Evolutionary conservation across 2,797 vertebrate genomes (phyloP).

Genomic region (Anolis apletophallus): DNA sequence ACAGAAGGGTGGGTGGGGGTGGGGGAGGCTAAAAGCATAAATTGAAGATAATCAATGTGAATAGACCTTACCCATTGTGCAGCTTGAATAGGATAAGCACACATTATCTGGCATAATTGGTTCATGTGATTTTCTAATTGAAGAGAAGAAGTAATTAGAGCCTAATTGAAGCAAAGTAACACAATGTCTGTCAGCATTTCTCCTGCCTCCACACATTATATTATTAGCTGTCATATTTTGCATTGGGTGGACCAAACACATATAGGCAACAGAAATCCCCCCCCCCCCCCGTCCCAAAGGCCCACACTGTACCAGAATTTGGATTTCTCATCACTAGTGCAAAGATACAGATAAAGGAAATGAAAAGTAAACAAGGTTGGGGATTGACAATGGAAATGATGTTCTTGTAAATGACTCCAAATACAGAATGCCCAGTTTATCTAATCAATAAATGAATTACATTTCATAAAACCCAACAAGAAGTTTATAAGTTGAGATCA

Average conservation of each 20-base stretch:
- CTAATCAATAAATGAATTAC: slow-evolving; percentile 32
- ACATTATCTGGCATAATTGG: slow-evolving; percentile 77
- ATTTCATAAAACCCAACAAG: slow-evolving; percentile 39
- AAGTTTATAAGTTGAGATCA: slow-evolving; percentile 24
- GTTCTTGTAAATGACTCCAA: slow-evolving; percentile 18
- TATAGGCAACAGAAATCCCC: no score
- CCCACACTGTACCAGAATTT: slow-evolving; percentile 27
- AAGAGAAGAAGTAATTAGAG: slow-evolving; percentile 78
- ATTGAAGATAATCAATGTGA: slow-evolving; percentile 78
- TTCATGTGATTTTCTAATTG: slow-evolving; percentile 80
- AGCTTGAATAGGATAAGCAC: slow-evolving; percentile 78
- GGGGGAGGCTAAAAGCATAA: slow-evolving; percentile 75
- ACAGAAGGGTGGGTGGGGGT: slow-evolving; percentile 77
- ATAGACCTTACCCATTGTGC: slow-evolving; percentile 76
- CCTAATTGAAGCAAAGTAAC: slow-evolving; percentile 77
- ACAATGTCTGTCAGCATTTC: slow-evolving; percentile 76
- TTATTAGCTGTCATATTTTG: slow-evolving; percentile 75
- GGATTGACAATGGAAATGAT: slow-evolving; percentile 27
- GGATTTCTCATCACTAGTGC: slow-evolving; percentile 51
- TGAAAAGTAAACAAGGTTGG: slow-evolving; percentile 48
- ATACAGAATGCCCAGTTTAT: slow-evolving; percentile 21
- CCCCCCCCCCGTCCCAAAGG: no score
- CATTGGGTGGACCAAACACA: slow-evolving; percentile 55
- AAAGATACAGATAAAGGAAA: slow-evolving; percentile 48
- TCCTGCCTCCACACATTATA: slow-evolving; percentile 65